Evolutionary conservation across 92 coral and sea anemone species (phyloP), one percentile per base, ranked within the genome.

Genomic region (Zoanthus sociatus): DNA sequence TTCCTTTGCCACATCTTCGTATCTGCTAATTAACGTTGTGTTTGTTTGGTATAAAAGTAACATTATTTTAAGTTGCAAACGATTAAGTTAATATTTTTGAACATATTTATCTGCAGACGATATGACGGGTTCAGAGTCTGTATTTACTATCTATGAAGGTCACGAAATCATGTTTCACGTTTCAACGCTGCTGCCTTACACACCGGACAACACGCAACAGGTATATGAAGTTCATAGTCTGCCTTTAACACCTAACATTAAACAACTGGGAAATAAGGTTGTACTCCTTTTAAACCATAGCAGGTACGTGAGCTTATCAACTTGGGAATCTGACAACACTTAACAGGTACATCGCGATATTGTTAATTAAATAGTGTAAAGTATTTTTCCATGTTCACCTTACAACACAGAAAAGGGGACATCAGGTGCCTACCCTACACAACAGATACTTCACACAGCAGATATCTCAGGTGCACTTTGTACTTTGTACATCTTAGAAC

Each of bases 111-210:
- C 77, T 83, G 11, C 77, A 97, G 99, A 94, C 78, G 93, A 97
- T 69, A 97, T 95, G 99, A 97, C 99, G 32, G 99, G 99, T 32
- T 97, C 95, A 0, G 91, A 91, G 74, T 97, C 99, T 44, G 93
- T 97, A 7, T 93, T 91, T 72, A 97, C 99, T 44, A 86, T 93
- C 9, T 97, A 95, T 79, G 98, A 97, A 86, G 99, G 99, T 70
- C 99, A 97, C 70, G 99, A 97, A 83, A 91, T 97, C 37, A 97
- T 97, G 99, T 97, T 97, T 30, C 99, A 97, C 64, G 99, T 97
- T 3, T 97, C 99, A 18, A 95, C 99, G 0, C 85, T 97, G 63
- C 92, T 97, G 12, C 99, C 99, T 10, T 93, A 86, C 72, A 93
- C 99, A 58, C 98, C 98, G 7, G 98, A 97, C 86, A 94, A 94